Base-by-base conservation (phyloP, 1,140 invertebrate species). In the Agraylea sexmaculata region DNA sequence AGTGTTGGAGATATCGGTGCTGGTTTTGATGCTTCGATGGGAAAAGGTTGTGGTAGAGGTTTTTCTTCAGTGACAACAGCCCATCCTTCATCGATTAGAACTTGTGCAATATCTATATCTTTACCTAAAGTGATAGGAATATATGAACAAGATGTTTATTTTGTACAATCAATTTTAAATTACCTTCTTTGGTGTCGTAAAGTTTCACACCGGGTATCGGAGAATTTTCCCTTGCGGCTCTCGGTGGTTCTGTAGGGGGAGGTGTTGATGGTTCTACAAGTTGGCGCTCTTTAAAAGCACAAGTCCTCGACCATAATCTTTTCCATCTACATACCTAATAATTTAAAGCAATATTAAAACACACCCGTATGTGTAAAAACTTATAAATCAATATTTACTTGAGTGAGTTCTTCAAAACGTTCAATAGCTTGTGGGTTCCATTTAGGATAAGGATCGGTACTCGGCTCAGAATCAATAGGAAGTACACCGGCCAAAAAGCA, bases 401-500 rank as follows among this genome's bases (percentile, higher is more conserved):
- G 71, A 17, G 71, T 71, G 6, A 85, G 62, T 40, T 82, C 73
- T 49, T 80, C 76, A 58, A 88, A 88, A 15, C 61, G 60, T 37
- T 77, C 69, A n/a, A 73, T 70, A 0, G 82, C 77, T 43, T 76
- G 69, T 11, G 69, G 60, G 32, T 68, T 66, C 83, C 84, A 87
- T 11, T 27, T 25, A 20, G 3, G 17, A 5, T 31, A 6, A 20
- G 20, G 18, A n/a, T 8, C n/a, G 3, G 18, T 36, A 7, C 16
- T 15, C 2, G 18, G 2, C 16, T 3, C 4, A 18, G 13, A 3
- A 15, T 25, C 33, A n/a, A 27, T 57, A 5, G 79, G 75, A 56
- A 73, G 69, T 2, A 87, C 70, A 41, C 77, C 74, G 2, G 79
- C 78, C 37, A 89, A 57, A 46, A 73, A 79, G 58, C 83, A 88